Percentiles rank a stretch among this genome's conserved stretches.
Evolutionary conservation across 2,888 invertebrate species (phyloP).

Genomic region (Dryobota labecula): DNA sequence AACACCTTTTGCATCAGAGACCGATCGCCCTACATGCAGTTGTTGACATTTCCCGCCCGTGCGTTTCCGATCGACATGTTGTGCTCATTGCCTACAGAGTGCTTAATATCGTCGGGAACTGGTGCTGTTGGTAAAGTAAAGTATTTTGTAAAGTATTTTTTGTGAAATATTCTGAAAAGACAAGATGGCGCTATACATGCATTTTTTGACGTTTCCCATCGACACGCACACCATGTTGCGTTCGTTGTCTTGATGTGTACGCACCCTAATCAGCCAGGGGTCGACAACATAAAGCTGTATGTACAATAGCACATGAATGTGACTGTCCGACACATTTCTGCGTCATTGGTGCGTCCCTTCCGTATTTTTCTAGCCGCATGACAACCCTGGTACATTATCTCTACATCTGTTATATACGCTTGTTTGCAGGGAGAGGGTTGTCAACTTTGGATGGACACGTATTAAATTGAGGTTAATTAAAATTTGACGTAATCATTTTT

Average conservation of each 20-base stretch:
- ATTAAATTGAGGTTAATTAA: slow-evolving; percentile 16
- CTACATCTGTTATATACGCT: slow-evolving; percentile 59
- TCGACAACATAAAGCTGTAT: slow-evolving; percentile 28
- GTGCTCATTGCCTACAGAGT: background rate
- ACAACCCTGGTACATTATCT: slow-evolving; percentile 53
- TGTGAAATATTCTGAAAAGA: background rate
- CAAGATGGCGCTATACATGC: background rate
- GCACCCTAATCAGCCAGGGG: slow-evolving; percentile 34
- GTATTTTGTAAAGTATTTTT: too few species aligned
- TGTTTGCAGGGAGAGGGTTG: slow-evolving; percentile 38
- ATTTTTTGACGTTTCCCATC: background rate
- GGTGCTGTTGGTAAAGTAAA: too few species aligned
- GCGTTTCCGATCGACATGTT: background rate
- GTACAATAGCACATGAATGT: slow-evolving; percentile 30
- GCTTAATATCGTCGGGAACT: too few species aligned
- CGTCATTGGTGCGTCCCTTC: slow-evolving; percentile 47
- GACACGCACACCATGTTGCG: background rate
- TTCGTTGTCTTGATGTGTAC: background rate
- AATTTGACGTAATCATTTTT: slow-evolving; percentile 15
- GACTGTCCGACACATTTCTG: slow-evolving; percentile 47
- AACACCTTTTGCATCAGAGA: background rate
- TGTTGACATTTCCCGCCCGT: background rate
- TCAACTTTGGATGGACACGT: slow-evolving; percentile 4
- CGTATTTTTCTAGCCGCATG: slow-evolving; percentile 58
- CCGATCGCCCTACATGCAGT: background rate